A percentile compares a stretch with the other conserved stretches of the same genome.
Conservation (phyloP, 2,888 invertebrate species). For the Seira musarum region DNA sequence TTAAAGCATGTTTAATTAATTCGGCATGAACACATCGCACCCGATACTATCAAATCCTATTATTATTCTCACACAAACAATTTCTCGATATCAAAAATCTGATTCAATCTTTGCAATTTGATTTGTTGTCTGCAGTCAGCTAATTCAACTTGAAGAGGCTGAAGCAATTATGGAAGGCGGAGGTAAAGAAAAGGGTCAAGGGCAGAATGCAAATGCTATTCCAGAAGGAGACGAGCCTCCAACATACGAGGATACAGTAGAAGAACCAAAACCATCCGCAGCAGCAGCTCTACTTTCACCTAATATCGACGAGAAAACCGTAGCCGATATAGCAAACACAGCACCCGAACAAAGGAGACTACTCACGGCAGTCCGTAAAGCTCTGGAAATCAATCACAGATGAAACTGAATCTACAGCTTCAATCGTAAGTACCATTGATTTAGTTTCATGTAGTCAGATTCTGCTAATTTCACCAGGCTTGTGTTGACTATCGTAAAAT, state of each 20-base stretch:
- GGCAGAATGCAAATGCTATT: slow-evolving; percentile 12
- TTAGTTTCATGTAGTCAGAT: neutral
- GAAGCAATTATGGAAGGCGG: slow-evolving; percentile 43
- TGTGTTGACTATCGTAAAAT: no score
- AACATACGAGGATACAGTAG: slow-evolving; percentile 7
- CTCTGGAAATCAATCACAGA: slow-evolving; percentile 58
- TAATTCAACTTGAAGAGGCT: slow-evolving; percentile 63
- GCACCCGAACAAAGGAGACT: slow-evolving; percentile 67
- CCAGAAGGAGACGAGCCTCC: slow-evolving; percentile 11
- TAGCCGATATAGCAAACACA: slow-evolving; percentile 56
- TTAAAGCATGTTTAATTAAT: no score
- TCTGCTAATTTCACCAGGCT: neutral
- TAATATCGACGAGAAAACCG: slow-evolving; percentile 57
- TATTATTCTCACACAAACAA: neutral
- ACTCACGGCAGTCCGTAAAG: slow-evolving; percentile 64
- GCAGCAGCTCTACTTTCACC: neutral
- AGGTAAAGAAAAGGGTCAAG: slow-evolving; percentile 25
- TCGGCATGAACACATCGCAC: no score
- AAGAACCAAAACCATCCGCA: neutral
- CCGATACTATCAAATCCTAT: neutral
- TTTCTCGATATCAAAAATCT: neutral
- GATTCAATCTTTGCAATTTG: neutral
- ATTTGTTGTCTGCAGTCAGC: slow-evolving; percentile 45
- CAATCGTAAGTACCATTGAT: slow-evolving; percentile 35
- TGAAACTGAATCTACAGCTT: slow-evolving; percentile 25